Evolutionary conservation across 2,797 vertebrate species (phyloP).

Genomic region (Gallinago solitaria): DNA sequence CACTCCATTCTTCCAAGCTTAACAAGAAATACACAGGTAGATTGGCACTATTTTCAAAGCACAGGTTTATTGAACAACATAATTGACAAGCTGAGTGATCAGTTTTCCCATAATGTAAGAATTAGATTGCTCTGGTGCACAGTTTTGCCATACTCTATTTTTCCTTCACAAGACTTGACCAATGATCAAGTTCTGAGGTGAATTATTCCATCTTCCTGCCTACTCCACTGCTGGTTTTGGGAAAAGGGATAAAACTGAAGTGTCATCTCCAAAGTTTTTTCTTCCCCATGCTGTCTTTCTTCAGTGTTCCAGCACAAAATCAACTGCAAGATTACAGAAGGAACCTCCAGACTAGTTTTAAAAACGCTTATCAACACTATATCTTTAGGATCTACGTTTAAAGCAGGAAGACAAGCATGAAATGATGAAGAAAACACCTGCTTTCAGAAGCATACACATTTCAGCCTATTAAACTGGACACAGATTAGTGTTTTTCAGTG

Average conservation of each 20-base stretch:
- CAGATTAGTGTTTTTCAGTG: not conserved
- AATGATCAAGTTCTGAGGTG: not conserved
- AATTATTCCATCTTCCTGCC: not conserved
- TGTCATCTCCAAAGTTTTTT: not conserved
- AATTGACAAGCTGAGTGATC: not conserved
- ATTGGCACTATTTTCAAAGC: not conserved
- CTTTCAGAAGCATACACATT: not conserved
- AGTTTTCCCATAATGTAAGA: not conserved
- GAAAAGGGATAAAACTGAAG: not conserved
- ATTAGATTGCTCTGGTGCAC: not conserved
- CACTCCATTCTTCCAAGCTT: not conserved
- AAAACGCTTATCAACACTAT: not conserved
- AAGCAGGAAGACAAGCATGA: not conserved
- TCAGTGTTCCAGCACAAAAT: not conserved
- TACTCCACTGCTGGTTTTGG: not conserved
- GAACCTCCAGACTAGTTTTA: not conserved
- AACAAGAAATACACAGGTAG: not conserved
- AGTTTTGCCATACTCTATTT: not conserved
- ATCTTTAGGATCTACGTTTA: not conserved
- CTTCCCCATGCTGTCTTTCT: not conserved
- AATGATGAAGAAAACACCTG: rapidly evolving
- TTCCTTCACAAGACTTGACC: not conserved
- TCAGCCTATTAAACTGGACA: not conserved
- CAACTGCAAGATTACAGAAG: not conserved
- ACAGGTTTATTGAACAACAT: not conserved